phyloP scores from a whole-genome alignment of 2,888 invertebrate species.

The Alitta virens region DNA sequence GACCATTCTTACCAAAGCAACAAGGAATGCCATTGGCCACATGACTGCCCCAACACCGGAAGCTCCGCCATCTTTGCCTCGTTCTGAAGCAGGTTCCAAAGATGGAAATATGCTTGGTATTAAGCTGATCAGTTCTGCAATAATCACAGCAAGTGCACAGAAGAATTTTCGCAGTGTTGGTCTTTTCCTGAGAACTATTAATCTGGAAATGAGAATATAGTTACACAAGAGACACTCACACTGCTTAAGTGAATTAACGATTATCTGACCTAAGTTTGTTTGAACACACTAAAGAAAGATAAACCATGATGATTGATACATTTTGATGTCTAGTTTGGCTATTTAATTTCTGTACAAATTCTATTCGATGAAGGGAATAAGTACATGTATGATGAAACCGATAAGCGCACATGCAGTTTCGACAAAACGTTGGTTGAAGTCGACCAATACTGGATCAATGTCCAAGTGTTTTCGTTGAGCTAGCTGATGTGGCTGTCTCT shows the following conservation, averaged over 20 bases:
- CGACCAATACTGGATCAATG: background rate
- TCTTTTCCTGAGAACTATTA: constrained; percentile 31
- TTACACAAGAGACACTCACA: no score
- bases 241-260: no score
- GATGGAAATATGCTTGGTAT: constrained; percentile 37
- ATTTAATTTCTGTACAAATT: no score
- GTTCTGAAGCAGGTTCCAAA: constrained; percentile 27
- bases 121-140: constrained; percentile 38
- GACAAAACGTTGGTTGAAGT: no score
- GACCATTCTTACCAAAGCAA: constrained; percentile 20
- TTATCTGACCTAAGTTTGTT: no score
- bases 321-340: no score
- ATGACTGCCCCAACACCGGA: constrained; percentile 33
- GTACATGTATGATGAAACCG: no score
- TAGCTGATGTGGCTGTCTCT: background rate
- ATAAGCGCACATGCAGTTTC: no score
- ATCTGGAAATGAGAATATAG: constrained; percentile 33
- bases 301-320: no score
- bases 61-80: constrained; percentile 34
- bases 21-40: constrained; percentile 32
- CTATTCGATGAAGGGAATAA: no score
- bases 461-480: background rate
- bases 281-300: no score
- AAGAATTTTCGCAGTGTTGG: constrained; percentile 33
- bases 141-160: constrained; percentile 34